phyloP scores from a whole-genome alignment of 1,140 invertebrate species.

The Tachypleus tridentatus region DNA sequence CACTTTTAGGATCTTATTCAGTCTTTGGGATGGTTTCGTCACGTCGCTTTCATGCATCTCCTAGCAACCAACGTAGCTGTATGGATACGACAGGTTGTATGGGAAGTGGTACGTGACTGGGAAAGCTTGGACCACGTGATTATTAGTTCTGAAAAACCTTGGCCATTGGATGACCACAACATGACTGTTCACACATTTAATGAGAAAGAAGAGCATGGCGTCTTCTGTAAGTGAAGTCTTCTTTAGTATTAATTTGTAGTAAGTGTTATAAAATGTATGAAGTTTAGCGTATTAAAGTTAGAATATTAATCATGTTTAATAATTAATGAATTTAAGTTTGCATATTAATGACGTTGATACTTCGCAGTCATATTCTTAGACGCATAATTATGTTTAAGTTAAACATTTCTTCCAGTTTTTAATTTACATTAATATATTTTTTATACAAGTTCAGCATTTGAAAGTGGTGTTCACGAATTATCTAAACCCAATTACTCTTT shows the following conservation, averaged over 20 bases:
- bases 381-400: too few relatives aligned
- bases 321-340: too few relatives aligned
- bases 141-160: constrained; percentile 10
- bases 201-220: constrained; percentile 14
- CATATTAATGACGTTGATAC: too few relatives aligned
- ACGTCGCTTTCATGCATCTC: constrained; percentile 46
- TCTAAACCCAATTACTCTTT: too few relatives aligned
- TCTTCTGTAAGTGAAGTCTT: constrained; percentile 12
- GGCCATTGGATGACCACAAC: constrained; percentile 15
- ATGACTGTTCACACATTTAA: constrained; percentile 14
- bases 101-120: constrained; percentile 38
- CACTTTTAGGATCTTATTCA: constrained; percentile 19
- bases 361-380: too few relatives aligned
- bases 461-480: too few relatives aligned
- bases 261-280: too few relatives aligned
- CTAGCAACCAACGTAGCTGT: constrained; percentile 47
- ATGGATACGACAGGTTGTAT: constrained; percentile 47
- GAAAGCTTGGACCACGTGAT: constrained; percentile 22
- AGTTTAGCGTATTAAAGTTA: background rate
- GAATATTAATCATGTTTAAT: too few relatives aligned
- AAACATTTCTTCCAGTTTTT: too few relatives aligned
- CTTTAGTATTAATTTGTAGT: too few relatives aligned
- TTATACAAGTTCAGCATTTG: too few relatives aligned
- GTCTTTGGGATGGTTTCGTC: constrained; percentile 27
- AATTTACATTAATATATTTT: too few relatives aligned